These are phyloP conservation scores for Sialis fuliginosa DNA, from an alignment of 2,888 invertebrate species.

Conservation along the genomic window DNA sequence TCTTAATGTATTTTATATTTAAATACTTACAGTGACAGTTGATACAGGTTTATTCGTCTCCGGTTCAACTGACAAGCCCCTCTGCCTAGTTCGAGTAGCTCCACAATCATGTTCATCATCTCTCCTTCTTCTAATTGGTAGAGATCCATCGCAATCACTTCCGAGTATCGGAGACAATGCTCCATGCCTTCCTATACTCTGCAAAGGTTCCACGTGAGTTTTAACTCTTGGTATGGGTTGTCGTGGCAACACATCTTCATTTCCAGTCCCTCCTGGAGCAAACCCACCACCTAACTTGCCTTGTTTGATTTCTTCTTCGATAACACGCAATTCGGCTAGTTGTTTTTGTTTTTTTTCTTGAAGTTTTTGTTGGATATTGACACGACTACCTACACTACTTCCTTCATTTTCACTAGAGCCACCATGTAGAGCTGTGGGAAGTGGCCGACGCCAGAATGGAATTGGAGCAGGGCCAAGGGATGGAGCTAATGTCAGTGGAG, in stretches of 20 bases:
- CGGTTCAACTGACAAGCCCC: too few relatives aligned
- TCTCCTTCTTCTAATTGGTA: not conserved
- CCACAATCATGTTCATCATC: too few relatives aligned
- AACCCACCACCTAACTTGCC: slow-evolving; percentile 46
- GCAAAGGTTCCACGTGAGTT: slow-evolving; percentile 36
- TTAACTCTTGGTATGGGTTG: slow-evolving; percentile 57
- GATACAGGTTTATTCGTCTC: too few relatives aligned
- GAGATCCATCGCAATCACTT: slow-evolving; percentile 9
- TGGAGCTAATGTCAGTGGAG: slow-evolving; percentile 35
- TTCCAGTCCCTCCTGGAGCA: slow-evolving; percentile 32
- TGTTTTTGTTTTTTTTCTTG: slow-evolving; percentile 81
- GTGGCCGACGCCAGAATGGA: slow-evolving; percentile 59
- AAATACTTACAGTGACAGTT: too few relatives aligned
- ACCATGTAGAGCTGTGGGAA: slow-evolving; percentile 36
- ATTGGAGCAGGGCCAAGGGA: slow-evolving; percentile 28
- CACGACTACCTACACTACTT: slow-evolving; percentile 53
- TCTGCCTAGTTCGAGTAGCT: too few relatives aligned
- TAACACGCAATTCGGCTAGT: slow-evolving; percentile 60
- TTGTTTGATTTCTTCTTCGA: slow-evolving; percentile 75
- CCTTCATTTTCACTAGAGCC: slow-evolving; percentile 60
- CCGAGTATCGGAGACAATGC: slow-evolving; percentile 9
- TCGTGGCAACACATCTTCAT: slow-evolving; percentile 32
- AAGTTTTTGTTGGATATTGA: slow-evolving; percentile 72
- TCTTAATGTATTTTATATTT: too few relatives aligned
- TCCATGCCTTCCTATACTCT: slow-evolving; percentile 7